Percentiles rank a stretch among this genome's conserved stretches.
phyloP scores from a whole-genome alignment of 2,888 invertebrate genomes.

The Phyllotreta striolata region DNA sequence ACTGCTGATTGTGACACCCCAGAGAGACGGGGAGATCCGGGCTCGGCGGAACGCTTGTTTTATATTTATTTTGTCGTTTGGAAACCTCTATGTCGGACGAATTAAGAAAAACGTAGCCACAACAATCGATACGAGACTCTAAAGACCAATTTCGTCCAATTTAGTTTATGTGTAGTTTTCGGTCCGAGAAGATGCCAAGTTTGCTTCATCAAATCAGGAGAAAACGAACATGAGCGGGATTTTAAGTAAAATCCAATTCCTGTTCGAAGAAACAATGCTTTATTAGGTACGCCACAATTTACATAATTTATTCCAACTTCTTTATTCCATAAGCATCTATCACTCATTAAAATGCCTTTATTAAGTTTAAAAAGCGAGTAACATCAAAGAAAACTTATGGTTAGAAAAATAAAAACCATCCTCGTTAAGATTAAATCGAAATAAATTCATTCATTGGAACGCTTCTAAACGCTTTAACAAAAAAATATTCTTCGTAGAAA shows the following conservation, averaged over 20 bases:
- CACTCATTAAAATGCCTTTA: no score
- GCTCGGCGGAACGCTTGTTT: conserved; percentile 43
- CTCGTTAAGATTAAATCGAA: no score
- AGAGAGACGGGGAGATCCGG: conserved; percentile 44
- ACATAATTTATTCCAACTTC: not conserved
- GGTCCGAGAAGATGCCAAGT: conserved; percentile 29
- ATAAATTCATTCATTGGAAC: no score
- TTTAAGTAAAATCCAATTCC: conserved; percentile 18
- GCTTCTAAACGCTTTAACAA: no score
- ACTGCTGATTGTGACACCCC: conserved; percentile 57
- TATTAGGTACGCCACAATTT: not conserved
- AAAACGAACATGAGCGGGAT: conserved; percentile 26
- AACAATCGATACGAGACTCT: conserved; percentile 34
- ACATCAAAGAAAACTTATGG: no score
- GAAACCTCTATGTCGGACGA: conserved; percentile 40
- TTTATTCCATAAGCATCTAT: no score
- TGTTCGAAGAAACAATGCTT: conserved; percentile 1
- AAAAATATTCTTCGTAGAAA: no score
- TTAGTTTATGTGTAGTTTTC: conserved; percentile 28
- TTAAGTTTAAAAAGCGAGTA: no score
- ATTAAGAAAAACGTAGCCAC: conserved; percentile 43
- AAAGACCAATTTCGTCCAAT: conserved; percentile 34
- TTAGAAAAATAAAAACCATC: no score
- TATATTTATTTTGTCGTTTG: conserved; percentile 49
- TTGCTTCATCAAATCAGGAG: conserved; percentile 34